These are phyloP conservation scores for Tauraco erythrolophus DNA, from an alignment of 2,113 vertebrate species.

Conservation along the genomic window DNA sequence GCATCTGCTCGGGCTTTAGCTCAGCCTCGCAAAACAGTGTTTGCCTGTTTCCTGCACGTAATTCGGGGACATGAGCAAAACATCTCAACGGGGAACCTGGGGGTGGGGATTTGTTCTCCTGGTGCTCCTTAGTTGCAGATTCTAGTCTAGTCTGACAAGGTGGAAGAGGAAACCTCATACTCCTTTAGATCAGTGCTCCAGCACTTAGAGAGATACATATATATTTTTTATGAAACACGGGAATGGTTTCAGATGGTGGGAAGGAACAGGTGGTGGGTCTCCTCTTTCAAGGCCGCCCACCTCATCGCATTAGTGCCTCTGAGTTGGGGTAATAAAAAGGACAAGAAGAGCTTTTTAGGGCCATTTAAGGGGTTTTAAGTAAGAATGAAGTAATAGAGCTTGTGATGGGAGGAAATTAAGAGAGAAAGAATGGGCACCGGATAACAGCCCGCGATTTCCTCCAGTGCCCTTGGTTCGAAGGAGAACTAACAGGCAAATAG, in stretches of 20 bases:
- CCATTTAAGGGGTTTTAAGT: no score
- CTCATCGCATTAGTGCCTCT: background rate
- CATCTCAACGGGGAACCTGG: background rate
- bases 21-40: background rate
- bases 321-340: background rate
- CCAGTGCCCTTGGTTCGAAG: no score
- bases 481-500: no score
- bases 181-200: accelerated
- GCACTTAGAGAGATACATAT: background rate
- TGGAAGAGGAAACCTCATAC: background rate
- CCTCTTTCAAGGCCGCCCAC: background rate
- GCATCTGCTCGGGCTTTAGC: background rate
- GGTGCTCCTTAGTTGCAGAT: background rate
- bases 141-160: background rate
- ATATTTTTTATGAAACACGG: background rate
- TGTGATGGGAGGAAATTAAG: no score
- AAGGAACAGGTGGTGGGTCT: background rate
- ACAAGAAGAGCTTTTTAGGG: no score
- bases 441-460: no score
- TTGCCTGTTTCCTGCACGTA: background rate
- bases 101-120: background rate
- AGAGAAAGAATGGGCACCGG: no score
- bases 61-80: background rate
- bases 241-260: background rate
- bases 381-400: no score